Evolutionary conservation across 92 coral and sea anemone species (phyloP), one percentile per base, ranked within the genome.

Genomic region (Anthopleura xanthogrammica): DNA sequence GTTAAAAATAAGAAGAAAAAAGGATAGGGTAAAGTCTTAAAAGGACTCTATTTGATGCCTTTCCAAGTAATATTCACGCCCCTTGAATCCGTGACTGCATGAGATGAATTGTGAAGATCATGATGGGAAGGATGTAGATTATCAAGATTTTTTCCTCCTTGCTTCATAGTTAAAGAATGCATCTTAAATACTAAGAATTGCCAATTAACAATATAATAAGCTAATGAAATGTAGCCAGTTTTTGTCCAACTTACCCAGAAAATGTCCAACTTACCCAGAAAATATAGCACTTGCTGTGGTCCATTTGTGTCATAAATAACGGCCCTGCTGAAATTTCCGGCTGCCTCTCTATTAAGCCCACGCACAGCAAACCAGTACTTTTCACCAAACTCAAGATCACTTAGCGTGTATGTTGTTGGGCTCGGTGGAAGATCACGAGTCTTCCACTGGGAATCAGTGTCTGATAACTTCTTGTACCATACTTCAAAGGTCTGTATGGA

Each of bases 351-450:
- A 66, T 97, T 97, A 52, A 90, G 65, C 22, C 84, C 84, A 55
- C 99, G 86, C 85, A 97, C 92, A 52, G 98, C 92, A 84, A 97
- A 92, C 48, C 73, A 41, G 71, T 97, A 97, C 24, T 78, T 41
- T 17, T 83, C 81, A 40, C 74, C 83, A 41, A 85, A 83, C 79
- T 83, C 89, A 55, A 91, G 82, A 77, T 60, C 87, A 72, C 52
- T 70, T 65, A 97, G 72, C 72, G 78, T 60, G 79, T 92, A 89
- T 73, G 95, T 88, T 64, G 94, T 90, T 80, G 88, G 75, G 79
- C 92, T 92, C 22, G 91, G 87, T 12, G 92, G 83, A 24, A 97
- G 88, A 8, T 57, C 71, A 50, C 65, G 48, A 20, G 94, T 89
- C 60, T 75, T 74, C 99, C 99, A 97, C 23, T 97, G 91, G 52